Evolutionary conservation across 37 sponge, comb jelly and placozoan genomes (phyloP), one percentile per base, ranked within the genome.

Genomic region (Diacarnus erythraeanus): DNA sequence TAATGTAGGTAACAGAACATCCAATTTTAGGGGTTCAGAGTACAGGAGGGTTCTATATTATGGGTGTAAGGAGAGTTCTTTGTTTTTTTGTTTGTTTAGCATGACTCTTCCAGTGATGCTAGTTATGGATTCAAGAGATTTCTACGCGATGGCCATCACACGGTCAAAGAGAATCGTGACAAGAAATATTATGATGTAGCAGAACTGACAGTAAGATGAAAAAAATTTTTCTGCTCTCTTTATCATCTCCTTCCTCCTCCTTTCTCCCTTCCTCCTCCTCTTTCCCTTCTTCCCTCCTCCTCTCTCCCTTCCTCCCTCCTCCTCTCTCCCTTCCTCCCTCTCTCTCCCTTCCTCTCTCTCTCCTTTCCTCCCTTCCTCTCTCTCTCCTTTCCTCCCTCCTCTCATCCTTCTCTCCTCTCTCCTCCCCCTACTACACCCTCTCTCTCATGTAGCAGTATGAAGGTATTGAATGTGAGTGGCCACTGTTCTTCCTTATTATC

Each of bases 381-480:
- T 38, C 42, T 26, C 21, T 51, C 26, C 72, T 26, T 18, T 41
- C 61, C 22, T 25, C 61, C 61, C 72, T 72, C 72, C 42, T 51
- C 21, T 51, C 37, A 44, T 42, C 72, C 42, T 51, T 60, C 61
- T 12, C 51, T 47, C 51, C 51, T 12, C 57, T 40, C 47, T 42
- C 65, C 31, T 33, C 35, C 41, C 66, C 78, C 66, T 27, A 36
- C 33, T 37, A 29, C 64, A 31, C 34, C 61, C 35, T 78, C 47
- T 30, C 61, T 23, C 41, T 42, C 51, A 47, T 47, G 25, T 35
- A 93, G 94, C 67, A 71, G 26, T 94, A 58, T 94, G 91, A 92
- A 38, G 86, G 83, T 15, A 75, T 94, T 33, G 95, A 94, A 71
- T 94, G 95, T 69, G 85, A 94, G 71, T 94, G 88, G 86, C 95